Conservation (phyloP, 2,888 invertebrate species). For the Xestia xanthographa region DNA sequence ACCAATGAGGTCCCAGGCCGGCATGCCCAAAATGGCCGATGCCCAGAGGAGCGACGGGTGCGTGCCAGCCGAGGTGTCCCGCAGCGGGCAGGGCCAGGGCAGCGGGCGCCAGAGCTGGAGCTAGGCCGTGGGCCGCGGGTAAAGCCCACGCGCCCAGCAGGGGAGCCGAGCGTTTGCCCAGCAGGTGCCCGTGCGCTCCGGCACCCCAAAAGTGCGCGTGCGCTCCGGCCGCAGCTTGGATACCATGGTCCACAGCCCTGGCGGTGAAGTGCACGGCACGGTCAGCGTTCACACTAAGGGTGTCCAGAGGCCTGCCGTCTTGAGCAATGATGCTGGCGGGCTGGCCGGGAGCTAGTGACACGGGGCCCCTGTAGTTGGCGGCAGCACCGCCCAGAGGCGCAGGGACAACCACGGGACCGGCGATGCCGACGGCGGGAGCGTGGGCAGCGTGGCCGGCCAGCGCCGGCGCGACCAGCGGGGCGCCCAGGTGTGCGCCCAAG, state of each 20-base stretch:
- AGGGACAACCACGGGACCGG: slow-evolving; percentile 74
- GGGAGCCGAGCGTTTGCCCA: slow-evolving; percentile 84
- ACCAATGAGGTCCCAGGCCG: slow-evolving; percentile 76
- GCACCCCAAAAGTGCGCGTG: slow-evolving; percentile 71
- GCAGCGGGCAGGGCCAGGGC: slow-evolving; percentile 69
- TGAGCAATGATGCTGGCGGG: slow-evolving; percentile 86
- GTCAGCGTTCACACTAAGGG: slow-evolving; percentile 87
- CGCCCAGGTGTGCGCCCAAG: slow-evolving; percentile 72
- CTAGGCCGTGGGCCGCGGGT: slow-evolving; percentile 70
- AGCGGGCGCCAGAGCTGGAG: slow-evolving; percentile 62
- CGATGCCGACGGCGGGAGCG: slow-evolving; percentile 68
- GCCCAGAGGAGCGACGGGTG: slow-evolving; percentile 68
- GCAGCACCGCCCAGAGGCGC: slow-evolving; percentile 78
- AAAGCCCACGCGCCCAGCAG: slow-evolving; percentile 72
- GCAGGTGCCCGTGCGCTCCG: slow-evolving; percentile 74
- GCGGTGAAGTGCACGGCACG: slow-evolving; percentile 85
- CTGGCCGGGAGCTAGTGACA: slow-evolving; percentile 85
- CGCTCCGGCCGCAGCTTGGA: slow-evolving; percentile 71
- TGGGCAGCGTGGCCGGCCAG: slow-evolving; percentile 69
- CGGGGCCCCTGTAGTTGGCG: slow-evolving; percentile 85
- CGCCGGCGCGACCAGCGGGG: slow-evolving; percentile 68
- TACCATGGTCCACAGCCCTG: slow-evolving; percentile 78
- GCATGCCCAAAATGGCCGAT: slow-evolving; percentile 70
- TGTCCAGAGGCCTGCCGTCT: slow-evolving; percentile 87
- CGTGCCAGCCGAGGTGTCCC: slow-evolving; percentile 67